Base-by-base conservation (phyloP, 2,113 vertebrate genomes). In the Sorex fumeus region DNA sequence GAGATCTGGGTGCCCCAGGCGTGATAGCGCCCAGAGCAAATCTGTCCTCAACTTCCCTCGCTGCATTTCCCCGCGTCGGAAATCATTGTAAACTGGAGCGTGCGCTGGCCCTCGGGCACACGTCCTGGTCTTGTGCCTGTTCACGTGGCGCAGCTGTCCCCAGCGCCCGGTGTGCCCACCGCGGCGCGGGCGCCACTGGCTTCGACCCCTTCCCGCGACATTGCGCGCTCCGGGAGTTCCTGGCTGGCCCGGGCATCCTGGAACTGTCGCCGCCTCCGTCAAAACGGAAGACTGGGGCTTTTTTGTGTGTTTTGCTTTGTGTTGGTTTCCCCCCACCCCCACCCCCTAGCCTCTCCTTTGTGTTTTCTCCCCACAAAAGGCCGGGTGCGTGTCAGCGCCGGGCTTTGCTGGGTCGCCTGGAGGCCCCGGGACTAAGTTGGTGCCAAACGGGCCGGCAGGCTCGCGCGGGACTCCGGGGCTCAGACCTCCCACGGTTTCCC, bases 401-500 rank as follows among this genome's bases (percentile, higher is more conserved):
- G 96, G 92, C 90, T 96, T 64, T 86, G 91, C 95, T 86, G 74
- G 25, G 76, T 83, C 71, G 81, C 94, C 81, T 25, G 93, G 94
- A n/a, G 43, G 92, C 62, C 90, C 45, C 1, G 85, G 91, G 21
- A 60, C 43, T 40, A 34, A 82, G 36, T 75, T 57, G 0, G 57
- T 76, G 96, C 96, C 95, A 94, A 92, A 64, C n/a, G 0, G 23
- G 62, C 69, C 16, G 2, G 72, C 85, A n/a, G 74, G 85, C 90
- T 77, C 25, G 3, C 21, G 4, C 43, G 3, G 92, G 83, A 60
- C 85, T 83, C 36, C n/a, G 21, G 76, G 69, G 76, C 67, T 23
- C 93, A 87, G 95, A 90, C 96, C 94, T 93, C 96, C 96, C 96
- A 94, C 93, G 30, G 91, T 72, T 84, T 78, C 75, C 92, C 66